Percentiles rank a stretch among this genome's conserved stretches.
These are phyloP conservation scores for Trididemnum miniatum DNA, from an alignment of 23 tunicate species.

Conservation along the genomic window DNA sequence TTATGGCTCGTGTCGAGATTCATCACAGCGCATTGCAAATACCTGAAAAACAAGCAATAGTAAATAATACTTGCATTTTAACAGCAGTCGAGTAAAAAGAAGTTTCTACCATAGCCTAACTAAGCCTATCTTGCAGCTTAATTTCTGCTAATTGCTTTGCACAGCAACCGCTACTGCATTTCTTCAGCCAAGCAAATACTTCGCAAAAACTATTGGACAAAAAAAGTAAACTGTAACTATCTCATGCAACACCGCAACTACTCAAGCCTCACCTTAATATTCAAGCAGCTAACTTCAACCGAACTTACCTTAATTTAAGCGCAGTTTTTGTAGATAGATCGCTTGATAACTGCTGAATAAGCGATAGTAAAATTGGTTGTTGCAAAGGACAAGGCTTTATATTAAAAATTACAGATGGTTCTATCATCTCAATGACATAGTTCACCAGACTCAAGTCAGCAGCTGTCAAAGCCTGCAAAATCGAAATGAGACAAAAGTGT, in stretches of 20 bases:
- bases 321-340: conserved; percentile 63
- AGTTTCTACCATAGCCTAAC: too few species aligned
- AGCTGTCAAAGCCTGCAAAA: conserved; percentile 76
- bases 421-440: conserved; percentile 82
- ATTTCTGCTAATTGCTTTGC: too few species aligned
- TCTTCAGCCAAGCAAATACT: not conserved
- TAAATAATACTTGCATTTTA: too few species aligned
- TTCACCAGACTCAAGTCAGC: conserved; percentile 70
- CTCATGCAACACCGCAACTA: too few species aligned
- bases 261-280: too few species aligned
- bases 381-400: conserved; percentile 73
- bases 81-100: too few species aligned
- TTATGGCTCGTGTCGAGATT: conserved; percentile 73
- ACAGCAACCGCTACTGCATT: too few species aligned
- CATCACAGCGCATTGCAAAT: conserved; percentile 88
- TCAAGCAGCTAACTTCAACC: too few species aligned
- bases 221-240: too few species aligned
- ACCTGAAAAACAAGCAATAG: conserved; percentile 57
- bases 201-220: too few species aligned
- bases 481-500: too few species aligned
- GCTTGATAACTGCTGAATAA: conserved; percentile 85
- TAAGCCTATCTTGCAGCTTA: too few species aligned
- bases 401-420: conserved; percentile 64
- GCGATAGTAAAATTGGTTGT: conserved; percentile 77
- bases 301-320: conserved; percentile 74